phyloP scores from a whole-genome alignment of 2,888 invertebrate genomes.

The Sipha maydis region DNA sequence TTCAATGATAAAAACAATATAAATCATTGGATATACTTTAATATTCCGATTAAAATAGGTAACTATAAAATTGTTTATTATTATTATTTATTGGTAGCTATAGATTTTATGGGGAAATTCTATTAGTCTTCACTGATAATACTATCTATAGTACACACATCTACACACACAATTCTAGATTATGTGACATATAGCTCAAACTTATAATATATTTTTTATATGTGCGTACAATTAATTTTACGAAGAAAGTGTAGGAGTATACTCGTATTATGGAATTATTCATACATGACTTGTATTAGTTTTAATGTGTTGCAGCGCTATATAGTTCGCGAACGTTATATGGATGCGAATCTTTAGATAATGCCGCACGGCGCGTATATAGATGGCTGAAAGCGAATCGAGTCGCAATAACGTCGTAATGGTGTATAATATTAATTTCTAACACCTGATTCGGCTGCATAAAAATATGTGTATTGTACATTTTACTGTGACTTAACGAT shows the following conservation, averaged over 20 bases:
- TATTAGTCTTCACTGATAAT: too few relatives aligned
- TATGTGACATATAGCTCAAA: neutral
- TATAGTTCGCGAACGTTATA: neutral
- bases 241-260: slow-evolving; percentile 39
- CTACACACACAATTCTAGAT: neutral
- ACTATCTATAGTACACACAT: neutral
- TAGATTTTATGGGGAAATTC: too few relatives aligned
- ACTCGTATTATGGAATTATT: neutral
- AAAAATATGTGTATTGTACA: too few relatives aligned
- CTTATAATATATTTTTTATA: neutral
- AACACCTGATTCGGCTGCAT: neutral
- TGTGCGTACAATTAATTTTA: neutral
- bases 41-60: too few relatives aligned
- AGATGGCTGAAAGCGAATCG: neutral
- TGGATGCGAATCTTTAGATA: neutral
- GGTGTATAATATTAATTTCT: neutral
- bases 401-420: neutral
- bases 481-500: neutral
- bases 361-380: neutral
- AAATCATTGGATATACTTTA: too few relatives aligned
- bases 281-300: neutral
- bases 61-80: too few relatives aligned
- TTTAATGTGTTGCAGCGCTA: neutral
- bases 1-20: too few relatives aligned
- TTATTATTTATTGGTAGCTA: too few relatives aligned